These are phyloP conservation scores for Osmerus mordax DNA, from an alignment of 2,113 vertebrate genomes.

Conservation along the genomic window DNA sequence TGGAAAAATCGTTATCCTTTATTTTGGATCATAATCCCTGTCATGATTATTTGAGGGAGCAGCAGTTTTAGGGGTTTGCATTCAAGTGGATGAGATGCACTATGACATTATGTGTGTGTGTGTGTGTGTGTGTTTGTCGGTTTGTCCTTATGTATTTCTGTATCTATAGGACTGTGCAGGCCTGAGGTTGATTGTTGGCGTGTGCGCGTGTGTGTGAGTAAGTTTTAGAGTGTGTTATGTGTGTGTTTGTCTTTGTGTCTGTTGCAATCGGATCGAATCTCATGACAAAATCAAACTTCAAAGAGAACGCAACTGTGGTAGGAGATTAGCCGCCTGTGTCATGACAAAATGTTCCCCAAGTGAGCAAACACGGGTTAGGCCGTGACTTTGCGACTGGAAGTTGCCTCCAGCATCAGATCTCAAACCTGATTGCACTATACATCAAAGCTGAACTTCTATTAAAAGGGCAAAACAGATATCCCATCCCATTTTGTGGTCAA, in stretches of 20 bases:
- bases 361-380: not conserved
- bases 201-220: not conserved
- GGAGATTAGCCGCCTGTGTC: too few relatives aligned
- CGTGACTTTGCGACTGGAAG: not conserved
- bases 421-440: too few relatives aligned
- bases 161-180: not conserved
- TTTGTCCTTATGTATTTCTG: not conserved
- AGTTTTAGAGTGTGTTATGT: not conserved
- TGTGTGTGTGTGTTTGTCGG: not conserved
- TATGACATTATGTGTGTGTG: not conserved
- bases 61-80: not conserved
- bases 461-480: too few relatives aligned
- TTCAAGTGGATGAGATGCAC: not conserved
- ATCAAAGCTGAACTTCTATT: too few relatives aligned
- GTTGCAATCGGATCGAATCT: too few relatives aligned
- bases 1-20: constrained; percentile 3
- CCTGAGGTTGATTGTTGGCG: not conserved
- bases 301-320: too few relatives aligned
- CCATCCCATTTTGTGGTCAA: too few relatives aligned
- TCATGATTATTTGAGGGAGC: constrained; percentile 18
- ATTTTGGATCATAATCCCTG: constrained; percentile 21
- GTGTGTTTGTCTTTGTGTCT: too few relatives aligned
- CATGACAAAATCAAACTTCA: too few relatives aligned
- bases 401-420: too few relatives aligned
- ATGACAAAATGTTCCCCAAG: too few relatives aligned